Conservation (phyloP, 2,888 invertebrate genomes). For the Palloptera scutellata region DNA sequence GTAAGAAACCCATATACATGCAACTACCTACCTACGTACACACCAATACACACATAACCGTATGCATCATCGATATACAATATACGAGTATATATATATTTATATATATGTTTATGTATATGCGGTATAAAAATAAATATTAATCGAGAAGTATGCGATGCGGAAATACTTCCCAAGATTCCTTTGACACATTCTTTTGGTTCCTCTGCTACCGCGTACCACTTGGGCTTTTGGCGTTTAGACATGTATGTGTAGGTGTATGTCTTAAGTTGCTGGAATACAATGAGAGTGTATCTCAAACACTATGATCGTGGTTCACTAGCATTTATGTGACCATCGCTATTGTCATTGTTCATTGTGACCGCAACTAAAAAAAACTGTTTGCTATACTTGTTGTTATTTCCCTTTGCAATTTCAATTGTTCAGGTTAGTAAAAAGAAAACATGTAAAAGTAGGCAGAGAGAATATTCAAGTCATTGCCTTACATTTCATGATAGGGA, state of each 20-base stretch:
- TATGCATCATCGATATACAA: background rate
- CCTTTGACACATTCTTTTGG: conserved; percentile 54
- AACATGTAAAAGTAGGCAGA: background rate
- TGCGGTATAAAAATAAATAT: background rate
- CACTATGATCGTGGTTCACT: too few relatives aligned
- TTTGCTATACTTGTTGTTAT: background rate
- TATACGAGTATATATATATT: background rate
- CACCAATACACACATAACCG: background rate
- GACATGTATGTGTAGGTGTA: conserved; percentile 12
- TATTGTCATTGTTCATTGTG: conserved; percentile 16
- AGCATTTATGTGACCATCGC: conserved; percentile 18
- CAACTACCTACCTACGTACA: conserved; percentile 2
- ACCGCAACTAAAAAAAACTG: background rate
- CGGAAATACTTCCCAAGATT: conserved; percentile 55
- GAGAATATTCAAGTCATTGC: background rate
- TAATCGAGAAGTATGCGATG: background rate
- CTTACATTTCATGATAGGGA: background rate
- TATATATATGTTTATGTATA: too few relatives aligned
- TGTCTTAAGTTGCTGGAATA: background rate
- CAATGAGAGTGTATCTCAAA: background rate
- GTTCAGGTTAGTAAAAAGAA: background rate
- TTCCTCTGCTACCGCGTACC: conserved; percentile 39
- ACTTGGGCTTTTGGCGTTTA: conserved; percentile 32
- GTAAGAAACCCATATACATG: conserved; percentile 4
- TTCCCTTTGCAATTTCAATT: conserved; percentile 9